A percentile compares a stretch with the other conserved stretches of the same genome.
phyloP scores from a whole-genome alignment of 2,113 vertebrate species.

The Kobus ellipsiprymnus region DNA sequence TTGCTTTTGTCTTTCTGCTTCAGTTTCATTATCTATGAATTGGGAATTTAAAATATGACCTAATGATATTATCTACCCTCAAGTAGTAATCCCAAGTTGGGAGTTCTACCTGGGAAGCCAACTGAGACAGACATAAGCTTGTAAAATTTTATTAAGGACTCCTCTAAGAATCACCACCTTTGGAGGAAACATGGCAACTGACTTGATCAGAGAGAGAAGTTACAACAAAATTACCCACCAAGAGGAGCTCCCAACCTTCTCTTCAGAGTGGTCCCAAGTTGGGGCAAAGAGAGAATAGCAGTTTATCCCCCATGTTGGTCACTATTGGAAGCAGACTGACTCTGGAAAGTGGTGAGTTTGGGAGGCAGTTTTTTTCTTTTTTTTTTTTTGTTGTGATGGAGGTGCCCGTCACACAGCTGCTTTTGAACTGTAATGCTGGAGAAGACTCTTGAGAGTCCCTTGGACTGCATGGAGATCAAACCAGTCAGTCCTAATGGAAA shows the following conservation, averaged over 20 bases:
- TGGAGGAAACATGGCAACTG: background rate
- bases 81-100: background rate
- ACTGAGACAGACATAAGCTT: background rate
- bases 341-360: background rate
- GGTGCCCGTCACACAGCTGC: background rate
- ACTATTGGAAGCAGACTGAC: background rate
- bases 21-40: background rate
- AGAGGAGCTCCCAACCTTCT: background rate
- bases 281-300: rapidly evolving
- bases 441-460: background rate
- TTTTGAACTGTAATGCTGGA: background rate
- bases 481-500: background rate
- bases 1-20: background rate
- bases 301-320: background rate
- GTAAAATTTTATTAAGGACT: background rate
- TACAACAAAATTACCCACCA: background rate
- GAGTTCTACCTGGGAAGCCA: rapidly evolving
- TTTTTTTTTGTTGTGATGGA: background rate
- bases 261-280: background rate
- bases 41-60: background rate
- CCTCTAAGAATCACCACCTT: background rate
- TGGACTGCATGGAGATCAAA: background rate
- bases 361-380: background rate
- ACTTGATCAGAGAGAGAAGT: background rate
- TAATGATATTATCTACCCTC: background rate